Evolutionary conservation across 2,113 vertebrate genomes (phyloP).

Genomic region (Eulemur rufifrons): DNA sequence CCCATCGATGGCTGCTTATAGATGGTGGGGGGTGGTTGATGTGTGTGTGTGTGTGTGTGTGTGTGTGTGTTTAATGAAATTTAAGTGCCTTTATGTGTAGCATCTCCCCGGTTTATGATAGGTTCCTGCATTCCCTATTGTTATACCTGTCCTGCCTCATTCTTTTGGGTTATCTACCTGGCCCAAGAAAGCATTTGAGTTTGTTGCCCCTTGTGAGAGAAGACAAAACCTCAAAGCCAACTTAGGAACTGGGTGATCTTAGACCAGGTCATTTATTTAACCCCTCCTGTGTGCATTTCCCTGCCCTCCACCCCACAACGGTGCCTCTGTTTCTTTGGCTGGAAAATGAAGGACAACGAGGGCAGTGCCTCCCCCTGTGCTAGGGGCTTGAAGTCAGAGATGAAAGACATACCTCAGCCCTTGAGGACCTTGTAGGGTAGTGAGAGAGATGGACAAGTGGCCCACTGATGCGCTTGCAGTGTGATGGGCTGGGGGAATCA

Average conservation of each 20-base stretch:
- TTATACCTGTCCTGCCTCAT: not conserved
- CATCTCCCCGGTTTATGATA: not conserved
- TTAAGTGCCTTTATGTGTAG: not conserved
- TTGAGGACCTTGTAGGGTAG: not conserved
- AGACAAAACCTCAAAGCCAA: not conserved
- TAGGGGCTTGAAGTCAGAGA: not conserved
- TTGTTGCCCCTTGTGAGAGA: not conserved
- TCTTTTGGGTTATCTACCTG: not conserved
- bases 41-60: not conserved
- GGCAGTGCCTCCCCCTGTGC: not conserved
- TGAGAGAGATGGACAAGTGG: not conserved
- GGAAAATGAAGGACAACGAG: not conserved
- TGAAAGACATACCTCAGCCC: not conserved
- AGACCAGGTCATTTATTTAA: not conserved
- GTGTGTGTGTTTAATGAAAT: not conserved
- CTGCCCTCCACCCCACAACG: not conserved
- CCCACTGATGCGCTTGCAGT: accelerated
- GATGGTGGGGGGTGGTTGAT: not conserved
- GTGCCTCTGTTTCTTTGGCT: not conserved
- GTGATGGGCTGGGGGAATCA: not conserved
- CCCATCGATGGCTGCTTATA: not conserved
- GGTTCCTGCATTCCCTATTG: not conserved
- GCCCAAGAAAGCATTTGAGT: not conserved
- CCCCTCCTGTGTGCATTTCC: not conserved
- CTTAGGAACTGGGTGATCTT: not conserved